phyloP scores from a whole-genome alignment of 2,113 vertebrate species.

The Excalfactoria chinensis region DNA sequence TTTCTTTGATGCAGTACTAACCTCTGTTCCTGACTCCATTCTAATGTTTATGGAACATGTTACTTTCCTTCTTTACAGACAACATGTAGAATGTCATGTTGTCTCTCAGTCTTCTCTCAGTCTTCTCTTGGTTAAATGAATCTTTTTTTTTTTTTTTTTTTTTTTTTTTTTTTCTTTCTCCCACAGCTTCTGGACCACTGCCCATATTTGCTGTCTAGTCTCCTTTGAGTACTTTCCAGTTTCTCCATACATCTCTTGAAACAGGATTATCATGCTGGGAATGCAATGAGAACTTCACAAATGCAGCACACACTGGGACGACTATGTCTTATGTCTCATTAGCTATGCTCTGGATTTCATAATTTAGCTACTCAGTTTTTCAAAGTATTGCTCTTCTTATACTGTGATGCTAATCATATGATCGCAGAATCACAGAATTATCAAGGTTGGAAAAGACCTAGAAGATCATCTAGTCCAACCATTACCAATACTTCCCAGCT shows the following conservation, averaged over 20 bases:
- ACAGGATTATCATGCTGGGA: neutral
- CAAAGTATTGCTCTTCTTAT: neutral
- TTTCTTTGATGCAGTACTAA: neutral
- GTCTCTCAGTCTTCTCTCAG: neutral
- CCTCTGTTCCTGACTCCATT: neutral
- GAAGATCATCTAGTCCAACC: too few relatives aligned
- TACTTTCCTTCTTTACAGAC: neutral
- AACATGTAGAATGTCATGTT: neutral
- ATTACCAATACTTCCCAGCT: too few relatives aligned
- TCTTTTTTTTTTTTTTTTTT: fast-evolving
- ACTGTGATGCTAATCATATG: neutral
- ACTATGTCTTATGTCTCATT: neutral
- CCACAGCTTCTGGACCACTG: neutral
- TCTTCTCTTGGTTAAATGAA: neutral
- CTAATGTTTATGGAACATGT: neutral
- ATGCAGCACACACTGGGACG: neutral
- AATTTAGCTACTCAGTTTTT: neutral
- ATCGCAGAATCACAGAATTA: too few relatives aligned
- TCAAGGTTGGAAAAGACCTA: too few relatives aligned
- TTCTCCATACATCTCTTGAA: neutral
- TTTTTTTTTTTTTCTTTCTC: too few relatives aligned
- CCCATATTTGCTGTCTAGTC: neutral
- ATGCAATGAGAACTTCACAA: neutral
- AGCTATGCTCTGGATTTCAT: neutral
- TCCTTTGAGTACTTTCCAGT: neutral